These are phyloP conservation scores for Trichonephila clavipes DNA, from an alignment of 1,140 invertebrate genomes.

Conservation along the genomic window DNA sequence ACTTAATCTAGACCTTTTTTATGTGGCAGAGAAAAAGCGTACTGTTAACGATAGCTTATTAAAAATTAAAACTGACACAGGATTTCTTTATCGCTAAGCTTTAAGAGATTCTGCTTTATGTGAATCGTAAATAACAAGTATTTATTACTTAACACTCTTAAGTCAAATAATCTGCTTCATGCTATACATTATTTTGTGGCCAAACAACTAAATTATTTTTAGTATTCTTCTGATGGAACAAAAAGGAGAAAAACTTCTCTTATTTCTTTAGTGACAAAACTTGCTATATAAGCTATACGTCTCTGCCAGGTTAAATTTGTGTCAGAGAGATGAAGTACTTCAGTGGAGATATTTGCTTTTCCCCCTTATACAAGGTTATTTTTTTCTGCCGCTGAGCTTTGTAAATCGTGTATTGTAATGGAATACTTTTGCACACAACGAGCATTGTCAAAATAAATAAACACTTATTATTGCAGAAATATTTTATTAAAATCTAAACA, in stretches of 20 bases:
- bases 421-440: not conserved
- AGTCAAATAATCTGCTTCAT: not conserved
- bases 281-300: not conserved
- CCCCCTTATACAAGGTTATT: too few species aligned
- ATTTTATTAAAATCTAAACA: constrained; percentile 73
- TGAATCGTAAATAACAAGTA: too few species aligned
- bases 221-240: not conserved
- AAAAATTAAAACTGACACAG: too few species aligned
- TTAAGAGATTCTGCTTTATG: too few species aligned
- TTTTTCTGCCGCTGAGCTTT: not conserved
- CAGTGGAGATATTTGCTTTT: not conserved
- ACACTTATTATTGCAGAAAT: constrained; percentile 56
- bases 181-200: not conserved
- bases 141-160: too few species aligned
- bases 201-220: not conserved
- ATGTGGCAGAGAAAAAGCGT: too few species aligned
- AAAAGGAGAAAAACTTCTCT: not conserved
- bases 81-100: too few species aligned
- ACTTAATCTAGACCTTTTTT: too few species aligned
- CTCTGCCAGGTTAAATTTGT: not conserved
- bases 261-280: not conserved
- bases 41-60: too few species aligned
- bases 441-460: not conserved
- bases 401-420: not conserved
- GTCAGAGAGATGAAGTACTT: constrained; percentile 1